Evolutionary conservation across 1,140 invertebrate species (phyloP).

Genomic region (Vollenhovia emeryi): DNA sequence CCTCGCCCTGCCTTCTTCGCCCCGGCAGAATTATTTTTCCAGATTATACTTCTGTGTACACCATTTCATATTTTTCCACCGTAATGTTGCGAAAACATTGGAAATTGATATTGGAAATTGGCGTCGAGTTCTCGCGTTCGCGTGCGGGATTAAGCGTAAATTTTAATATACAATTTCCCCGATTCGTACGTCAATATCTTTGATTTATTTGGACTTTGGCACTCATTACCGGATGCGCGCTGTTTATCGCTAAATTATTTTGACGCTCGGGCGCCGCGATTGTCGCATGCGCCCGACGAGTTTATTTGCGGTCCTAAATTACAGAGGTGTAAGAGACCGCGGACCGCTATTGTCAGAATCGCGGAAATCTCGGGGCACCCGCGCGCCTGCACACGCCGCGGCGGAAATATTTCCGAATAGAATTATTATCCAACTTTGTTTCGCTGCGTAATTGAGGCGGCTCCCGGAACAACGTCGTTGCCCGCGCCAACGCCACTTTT

Average conservation of each 20-base stretch:
- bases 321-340: slow-evolving; percentile 2
- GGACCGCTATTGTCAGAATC: background rate
- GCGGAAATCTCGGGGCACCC: slow-evolving; percentile 38
- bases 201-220: slow-evolving; percentile 7
- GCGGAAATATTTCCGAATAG: slow-evolving; percentile 38
- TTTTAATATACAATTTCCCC: slow-evolving; percentile 19
- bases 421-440: slow-evolving; percentile 53
- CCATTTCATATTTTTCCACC: slow-evolving; percentile 10
- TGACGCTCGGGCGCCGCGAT: slow-evolving; percentile 1
- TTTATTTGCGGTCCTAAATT: slow-evolving; percentile 33
- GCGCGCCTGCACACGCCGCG: background rate
- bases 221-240: background rate
- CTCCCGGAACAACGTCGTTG: slow-evolving; percentile 28
- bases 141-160: slow-evolving; percentile 26
- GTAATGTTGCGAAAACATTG: slow-evolving; percentile 17
- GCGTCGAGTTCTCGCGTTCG: background rate
- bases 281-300: background rate
- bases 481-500: slow-evolving; percentile 1
- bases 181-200: background rate
- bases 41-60: background rate
- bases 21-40: slow-evolving; percentile 17
- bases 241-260: slow-evolving; percentile 34
- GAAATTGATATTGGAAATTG: slow-evolving; percentile 39
- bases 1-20: background rate
- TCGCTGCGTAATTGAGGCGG: slow-evolving; percentile 24